Conservation (phyloP, 2,888 invertebrate genomes). For the Tenthredo distinguenda region DNA sequence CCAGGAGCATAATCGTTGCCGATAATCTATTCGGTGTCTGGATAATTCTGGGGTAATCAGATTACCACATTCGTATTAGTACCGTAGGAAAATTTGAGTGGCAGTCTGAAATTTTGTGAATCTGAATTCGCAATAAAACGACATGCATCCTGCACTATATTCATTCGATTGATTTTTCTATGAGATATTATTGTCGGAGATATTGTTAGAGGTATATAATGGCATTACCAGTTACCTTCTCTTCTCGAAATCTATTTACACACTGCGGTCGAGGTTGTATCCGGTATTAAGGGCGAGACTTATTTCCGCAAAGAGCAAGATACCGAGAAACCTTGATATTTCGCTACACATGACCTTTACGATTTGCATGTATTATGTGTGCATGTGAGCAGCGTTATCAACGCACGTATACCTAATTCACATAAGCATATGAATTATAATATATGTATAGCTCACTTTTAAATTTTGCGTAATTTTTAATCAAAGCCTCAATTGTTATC, state of each 20-base stretch:
- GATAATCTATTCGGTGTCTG: no score
- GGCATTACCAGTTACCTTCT: background rate
- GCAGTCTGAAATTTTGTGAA: no score
- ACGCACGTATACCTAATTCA: background rate
- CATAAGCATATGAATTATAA: background rate
- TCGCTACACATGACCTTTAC: background rate
- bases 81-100: no score
- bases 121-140: no score
- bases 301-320: constrained; percentile 12
- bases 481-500: background rate
- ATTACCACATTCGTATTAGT: no score
- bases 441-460: background rate
- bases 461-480: background rate
- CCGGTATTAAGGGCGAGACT: background rate
- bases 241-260: background rate
- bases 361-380: background rate
- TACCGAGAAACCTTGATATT: constrained; percentile 18
- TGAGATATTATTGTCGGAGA: background rate
- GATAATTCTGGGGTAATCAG: no score
- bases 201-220: background rate
- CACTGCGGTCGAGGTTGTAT: background rate
- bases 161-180: background rate
- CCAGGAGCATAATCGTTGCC: no score
- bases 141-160: no score
- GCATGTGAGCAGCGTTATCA: background rate